Percentiles rank a stretch among this genome's conserved stretches.
phyloP scores from a whole-genome alignment of 2,888 invertebrate genomes.

The Neocrepidodera transversa region DNA sequence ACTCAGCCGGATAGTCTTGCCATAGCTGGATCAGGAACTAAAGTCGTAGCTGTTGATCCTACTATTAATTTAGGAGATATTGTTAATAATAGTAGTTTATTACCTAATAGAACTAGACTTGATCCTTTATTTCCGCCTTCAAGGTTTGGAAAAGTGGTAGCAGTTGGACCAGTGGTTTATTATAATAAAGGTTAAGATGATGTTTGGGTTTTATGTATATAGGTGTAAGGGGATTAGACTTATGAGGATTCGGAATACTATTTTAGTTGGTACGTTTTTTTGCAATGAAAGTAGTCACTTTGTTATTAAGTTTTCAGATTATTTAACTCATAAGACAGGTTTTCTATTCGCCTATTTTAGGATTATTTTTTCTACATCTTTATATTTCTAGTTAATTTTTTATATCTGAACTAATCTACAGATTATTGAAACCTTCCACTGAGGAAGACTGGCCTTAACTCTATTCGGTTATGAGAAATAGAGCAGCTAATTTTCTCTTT shows the following conservation, averaged over 20 bases:
- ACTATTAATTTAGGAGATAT: slow-evolving; percentile 67
- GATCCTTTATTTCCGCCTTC: slow-evolving; percentile 52
- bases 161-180: slow-evolving; percentile 77
- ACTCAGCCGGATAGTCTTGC: slow-evolving; percentile 79
- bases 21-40: slow-evolving; percentile 77
- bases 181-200: slow-evolving; percentile 60
- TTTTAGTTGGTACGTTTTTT: slow-evolving; percentile 18
- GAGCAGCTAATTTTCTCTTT: too few relatives aligned
- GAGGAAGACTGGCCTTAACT: too few relatives aligned
- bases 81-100: slow-evolving; percentile 51
- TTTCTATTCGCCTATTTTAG: too few relatives aligned
- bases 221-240: slow-evolving; percentile 30
- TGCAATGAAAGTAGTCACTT: too few relatives aligned
- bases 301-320: too few relatives aligned
- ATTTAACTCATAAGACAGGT: too few relatives aligned
- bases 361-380: too few relatives aligned
- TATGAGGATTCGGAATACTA: slow-evolving; percentile 35
- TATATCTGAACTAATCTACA: too few relatives aligned
- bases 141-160: slow-evolving; percentile 73
- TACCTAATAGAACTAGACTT: slow-evolving; percentile 51
- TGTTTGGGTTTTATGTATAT: slow-evolving; percentile 27
- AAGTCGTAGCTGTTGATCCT: slow-evolving; percentile 72
- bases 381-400: too few relatives aligned
- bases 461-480: too few relatives aligned
- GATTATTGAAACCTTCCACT: too few relatives aligned